Base-by-base conservation (phyloP, 1,140 invertebrate species). In the Macrocentrus cingulum region DNA sequence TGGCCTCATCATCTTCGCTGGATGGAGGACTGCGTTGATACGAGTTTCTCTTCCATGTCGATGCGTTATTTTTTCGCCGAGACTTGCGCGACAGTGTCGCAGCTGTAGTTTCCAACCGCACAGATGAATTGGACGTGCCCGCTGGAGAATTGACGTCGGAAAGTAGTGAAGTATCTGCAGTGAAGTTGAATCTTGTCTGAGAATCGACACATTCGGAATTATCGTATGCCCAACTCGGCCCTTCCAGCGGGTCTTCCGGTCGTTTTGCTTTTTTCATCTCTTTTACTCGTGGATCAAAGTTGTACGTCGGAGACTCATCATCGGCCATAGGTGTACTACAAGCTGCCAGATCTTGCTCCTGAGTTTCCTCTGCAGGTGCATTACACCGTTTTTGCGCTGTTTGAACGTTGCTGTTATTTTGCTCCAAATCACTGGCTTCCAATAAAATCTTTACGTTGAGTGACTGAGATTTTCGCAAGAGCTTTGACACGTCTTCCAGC, bases 181-280 rank as follows among this genome's bases (percentile, higher is more conserved):
- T n/a, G 11, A 39, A 39, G 13, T 15, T n/a, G 13, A 6, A 7
- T 15, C 8, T n/a, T 39, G 36, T n/a, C 36, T 13, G 11, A 8
- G 22, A 23, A 23, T 2, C 22, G 29, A 48, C 0, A 48, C 20
- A 5, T 9, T 44, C 32, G 13, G 55, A 50, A 39, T 64, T 59
- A 42, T 63, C 59, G n/a, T 71, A 69, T 49, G 71, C 56, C 78
- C 77, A 80, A 25, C 78, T 80, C 3, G 78, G 65, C 1, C 78
- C 77, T 60, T 80, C 77, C 1, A 78, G 16, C 0, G 76, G 75
- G 70, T 80, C 77, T 1, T 75, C 68, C 2, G 59, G 44, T 46
- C 48, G 9, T 25, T 44, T n/a, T 20, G 16, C 7, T 52, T 42
- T 22, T 50, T 11, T 19, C n/a, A 41, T 46, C 42, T 41, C 16